Evolutionary conservation across 53 echinoderm and acorn worm genomes (phyloP), one percentile per base, ranked within the genome.

Genomic region (Holothuria leucospilota): DNA sequence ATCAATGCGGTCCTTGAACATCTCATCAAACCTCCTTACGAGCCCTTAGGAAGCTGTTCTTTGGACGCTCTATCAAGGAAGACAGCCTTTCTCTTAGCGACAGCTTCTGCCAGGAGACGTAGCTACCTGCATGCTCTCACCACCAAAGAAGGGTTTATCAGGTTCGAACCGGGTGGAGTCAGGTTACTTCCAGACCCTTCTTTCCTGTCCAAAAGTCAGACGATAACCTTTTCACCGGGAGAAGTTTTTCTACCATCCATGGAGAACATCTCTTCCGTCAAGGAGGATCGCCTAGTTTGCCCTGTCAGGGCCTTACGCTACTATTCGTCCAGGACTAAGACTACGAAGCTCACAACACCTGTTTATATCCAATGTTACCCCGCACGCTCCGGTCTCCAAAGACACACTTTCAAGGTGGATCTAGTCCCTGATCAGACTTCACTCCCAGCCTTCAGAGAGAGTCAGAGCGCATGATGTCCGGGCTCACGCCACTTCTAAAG

Each of bases 171-270:
- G 2, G 52, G 25, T 21, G 82, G 82, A 82, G 82, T 63, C 6
- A 8, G 29, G 25, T 7, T 82, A 4, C 82, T 82, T 39, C 82
- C 82, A 7, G 28, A 63, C 2, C 27, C 63, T 4, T 60, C 61
- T 1, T 82, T 62, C 16, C 16, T 82, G 8, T 65, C 65, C 0
- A 82, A 82, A 40, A 82, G 63, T 39, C 82, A 82, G 62, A 15
- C 82, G 0, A 1, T 34, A 8, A 39, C 28, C 34, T 82, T 82
- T 24, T 29, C 63, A 0, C 64, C 82, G 1, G 29, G 1, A 1
- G 61, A 25, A 20, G 38, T 82, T 7, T 62, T 62, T 18, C 39
- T 82, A 30, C 82, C 82, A 16, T 27, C 59, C 0, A 21, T 81
- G 21, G 4, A 8, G 5, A n/a, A 1, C 6, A 30, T 61, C 21